Base-by-base conservation (phyloP, 2,888 invertebrate genomes). In the Napeogenes inachia region DNA sequence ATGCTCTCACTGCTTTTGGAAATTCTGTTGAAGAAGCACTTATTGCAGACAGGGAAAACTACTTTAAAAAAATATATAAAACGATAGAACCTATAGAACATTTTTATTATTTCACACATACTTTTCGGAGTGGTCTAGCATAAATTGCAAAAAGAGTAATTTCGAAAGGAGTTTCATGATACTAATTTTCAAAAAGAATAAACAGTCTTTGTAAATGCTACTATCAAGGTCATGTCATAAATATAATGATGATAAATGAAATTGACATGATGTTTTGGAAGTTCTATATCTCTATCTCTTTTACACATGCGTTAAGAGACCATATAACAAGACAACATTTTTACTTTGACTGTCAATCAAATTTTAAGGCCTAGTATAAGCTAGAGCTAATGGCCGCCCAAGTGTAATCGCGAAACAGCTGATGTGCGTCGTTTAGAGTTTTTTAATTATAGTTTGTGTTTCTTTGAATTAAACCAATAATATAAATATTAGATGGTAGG, bases 371-470 rank as follows among this genome's bases (percentile, higher is more conserved):
- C 45, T 73, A 74, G 65, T 68, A 71, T 70, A 68, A 71, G 74
- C 76, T 73, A 82, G 84, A 82, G 81, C 78, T 86, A 87, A 89
- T 89, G 89, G 89, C 89, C 78, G 87, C 85, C 82, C 75, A 76
- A 78, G 75, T 75, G 72, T 80, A 84, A 78, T 84, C 80, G 76
- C 76, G 81, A 87, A 89, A 88, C 89, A 90, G 89, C 89, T 90
- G 89, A 89, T 90, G 85, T 88, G 85, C 84, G 81, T 87, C 82
- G 80, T 83, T 81, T 79, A 70, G 67, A 71, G 68, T 79, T 79
- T 77, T 42, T 75, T 72, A 73, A 68, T 75, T 71, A 73, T 74
- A 75, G 75, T 73, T 78, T 67, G 73, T 82, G 74, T 75, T 76
- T 76, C 73, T 58, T 70, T 69, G 72, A 66, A 72, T 69, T 75